phyloP scores from a whole-genome alignment of 1,140 invertebrate species.

The Drosophila eugracilis region DNA sequence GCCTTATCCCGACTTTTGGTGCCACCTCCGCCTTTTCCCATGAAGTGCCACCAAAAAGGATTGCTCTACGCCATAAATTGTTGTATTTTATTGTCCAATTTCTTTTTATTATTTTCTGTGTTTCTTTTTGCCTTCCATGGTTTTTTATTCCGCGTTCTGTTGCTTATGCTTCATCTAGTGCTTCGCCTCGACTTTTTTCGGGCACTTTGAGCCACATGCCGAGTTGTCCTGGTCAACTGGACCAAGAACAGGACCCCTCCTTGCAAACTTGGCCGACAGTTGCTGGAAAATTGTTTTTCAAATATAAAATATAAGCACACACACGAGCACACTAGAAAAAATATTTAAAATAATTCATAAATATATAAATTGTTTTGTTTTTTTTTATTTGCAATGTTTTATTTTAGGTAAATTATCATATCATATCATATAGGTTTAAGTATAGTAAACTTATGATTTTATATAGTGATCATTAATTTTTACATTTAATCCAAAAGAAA shows the following conservation, averaged over 20 bases:
- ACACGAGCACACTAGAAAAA: slow-evolving; percentile 6
- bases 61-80: slow-evolving; percentile 81
- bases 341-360: not conserved
- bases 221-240: slow-evolving; percentile 58
- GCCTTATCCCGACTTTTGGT: slow-evolving; percentile 74
- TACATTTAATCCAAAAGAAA: too few relatives aligned
- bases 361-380: not conserved
- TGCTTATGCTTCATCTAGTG: slow-evolving; percentile 79
- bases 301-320: slow-evolving; percentile 61
- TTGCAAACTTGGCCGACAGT: slow-evolving; percentile 64
- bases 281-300: slow-evolving; percentile 72
- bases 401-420: too few relatives aligned
- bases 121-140: slow-evolving; percentile 68
- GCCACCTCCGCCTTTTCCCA: slow-evolving; percentile 20
- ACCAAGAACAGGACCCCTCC: slow-evolving; percentile 12
- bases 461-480: too few relatives aligned
- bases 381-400: too few relatives aligned
- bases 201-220: slow-evolving; percentile 75
- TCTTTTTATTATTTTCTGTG: slow-evolving; percentile 81
- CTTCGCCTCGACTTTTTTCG: slow-evolving; percentile 57
- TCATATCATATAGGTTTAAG: too few relatives aligned
- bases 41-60: slow-evolving; percentile 76
- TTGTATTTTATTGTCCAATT: slow-evolving; percentile 84
- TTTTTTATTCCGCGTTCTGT: slow-evolving; percentile 70
- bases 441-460: too few relatives aligned